A percentile compares a stretch with the other conserved stretches of the same genome.
These are phyloP conservation scores for Microvelia longipes DNA, from an alignment of 1,140 invertebrate species.

Conservation along the genomic window DNA sequence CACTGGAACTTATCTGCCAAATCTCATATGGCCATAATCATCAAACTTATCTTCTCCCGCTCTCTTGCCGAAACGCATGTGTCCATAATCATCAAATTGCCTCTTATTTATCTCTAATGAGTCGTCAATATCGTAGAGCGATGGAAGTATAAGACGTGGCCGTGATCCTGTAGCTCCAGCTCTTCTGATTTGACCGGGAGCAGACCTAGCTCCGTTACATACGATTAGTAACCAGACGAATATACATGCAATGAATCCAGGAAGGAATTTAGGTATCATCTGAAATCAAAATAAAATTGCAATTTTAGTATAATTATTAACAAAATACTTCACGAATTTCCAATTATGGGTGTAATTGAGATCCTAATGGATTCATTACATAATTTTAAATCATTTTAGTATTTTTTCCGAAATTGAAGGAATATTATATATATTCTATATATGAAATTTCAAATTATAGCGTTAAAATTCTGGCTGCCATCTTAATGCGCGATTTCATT, in stretches of 20 bases:
- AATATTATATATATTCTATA: too few species aligned
- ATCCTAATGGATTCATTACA: too few species aligned
- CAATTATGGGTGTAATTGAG: background rate
- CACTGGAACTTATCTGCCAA: constrained; percentile 10
- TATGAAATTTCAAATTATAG: too few species aligned
- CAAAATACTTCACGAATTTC: too few species aligned
- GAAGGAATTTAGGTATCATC: background rate
- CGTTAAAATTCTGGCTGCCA: too few species aligned
- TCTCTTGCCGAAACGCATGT: constrained; percentile 13
- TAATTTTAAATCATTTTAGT: too few species aligned
- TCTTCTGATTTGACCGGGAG: background rate
- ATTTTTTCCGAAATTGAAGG: too few species aligned
- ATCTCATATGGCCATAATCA: constrained; percentile 11
- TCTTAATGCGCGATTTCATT: too few species aligned
- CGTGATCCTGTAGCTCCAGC: background rate
- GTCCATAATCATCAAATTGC: constrained; percentile 12
- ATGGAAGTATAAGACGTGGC: background rate
- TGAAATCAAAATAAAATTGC: background rate
- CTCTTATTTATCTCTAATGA: constrained; percentile 7
- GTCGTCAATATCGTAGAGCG: constrained; percentile 1
- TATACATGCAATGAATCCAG: background rate
- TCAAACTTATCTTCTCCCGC: constrained; percentile 8
- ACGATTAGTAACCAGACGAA: background rate
- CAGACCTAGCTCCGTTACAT: background rate
- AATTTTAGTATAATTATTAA: background rate